These are phyloP conservation scores for Telmatherina bonti DNA, from an alignment of 2,797 vertebrate genomes.

Conservation along the genomic window DNA sequence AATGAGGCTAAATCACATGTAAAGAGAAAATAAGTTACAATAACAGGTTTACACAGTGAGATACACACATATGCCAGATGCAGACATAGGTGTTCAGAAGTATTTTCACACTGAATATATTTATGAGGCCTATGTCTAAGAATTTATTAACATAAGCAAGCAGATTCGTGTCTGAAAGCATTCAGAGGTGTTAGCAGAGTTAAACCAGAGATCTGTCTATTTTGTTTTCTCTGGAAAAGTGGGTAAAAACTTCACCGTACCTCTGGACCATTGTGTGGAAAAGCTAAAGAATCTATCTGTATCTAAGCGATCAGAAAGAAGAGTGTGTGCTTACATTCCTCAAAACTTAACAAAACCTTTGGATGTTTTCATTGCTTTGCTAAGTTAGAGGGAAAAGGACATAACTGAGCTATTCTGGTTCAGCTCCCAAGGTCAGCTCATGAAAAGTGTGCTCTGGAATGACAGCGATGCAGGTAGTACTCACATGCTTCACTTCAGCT, in stretches of 20 bases:
- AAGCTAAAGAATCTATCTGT: constrained; percentile 15
- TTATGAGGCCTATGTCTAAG: neutral
- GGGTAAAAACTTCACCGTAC: constrained; percentile 21
- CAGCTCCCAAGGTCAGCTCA: constrained; percentile 43
- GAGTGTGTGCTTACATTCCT: neutral
- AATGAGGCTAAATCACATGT: constrained; percentile 48
- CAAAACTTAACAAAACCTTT: constrained; percentile 17
- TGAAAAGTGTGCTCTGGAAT: constrained; percentile 45
- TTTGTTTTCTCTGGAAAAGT: constrained; percentile 46
- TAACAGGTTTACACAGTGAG: constrained; percentile 26
- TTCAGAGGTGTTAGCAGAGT: neutral
- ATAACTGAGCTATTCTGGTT: constrained; percentile 34
- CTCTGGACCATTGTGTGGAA: constrained; percentile 3
- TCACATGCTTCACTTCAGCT: constrained; percentile 65
- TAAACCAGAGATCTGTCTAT: neutral
- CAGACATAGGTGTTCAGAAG: constrained; percentile 29
- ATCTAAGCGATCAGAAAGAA: constrained; percentile 1
- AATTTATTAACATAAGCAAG: too few species aligned
- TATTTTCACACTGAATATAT: neutral
- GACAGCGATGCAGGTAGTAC: constrained; percentile 51
- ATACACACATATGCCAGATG: constrained; percentile 15
- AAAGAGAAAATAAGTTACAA: constrained; percentile 44
- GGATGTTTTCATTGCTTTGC: constrained; percentile 20
- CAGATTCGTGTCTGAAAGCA: neutral
- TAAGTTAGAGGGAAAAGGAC: constrained; percentile 34